These are phyloP conservation scores for Pristionchus fissidentatus DNA, from an alignment of 2,888 invertebrate genomes.

Conservation along the genomic window DNA sequence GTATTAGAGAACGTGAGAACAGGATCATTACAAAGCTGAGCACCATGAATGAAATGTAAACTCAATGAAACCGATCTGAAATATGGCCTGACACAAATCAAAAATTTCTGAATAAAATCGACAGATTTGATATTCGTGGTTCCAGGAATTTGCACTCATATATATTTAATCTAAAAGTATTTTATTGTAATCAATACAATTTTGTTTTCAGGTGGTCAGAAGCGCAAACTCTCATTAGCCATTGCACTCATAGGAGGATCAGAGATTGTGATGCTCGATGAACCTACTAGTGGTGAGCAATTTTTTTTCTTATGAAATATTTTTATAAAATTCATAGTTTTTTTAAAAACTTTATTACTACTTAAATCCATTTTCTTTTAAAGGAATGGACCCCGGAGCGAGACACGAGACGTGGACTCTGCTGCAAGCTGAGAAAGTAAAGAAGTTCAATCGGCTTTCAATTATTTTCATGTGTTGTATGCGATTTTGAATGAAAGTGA, in stretches of 20 bases:
- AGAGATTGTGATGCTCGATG: slow-evolving; percentile 76
- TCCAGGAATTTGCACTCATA: too few relatives aligned
- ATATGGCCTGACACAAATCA: too few relatives aligned
- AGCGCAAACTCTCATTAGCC: slow-evolving; percentile 85
- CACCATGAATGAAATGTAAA: too few relatives aligned
- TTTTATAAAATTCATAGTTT: background rate
- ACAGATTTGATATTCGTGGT: too few relatives aligned
- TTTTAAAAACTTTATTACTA: background rate
- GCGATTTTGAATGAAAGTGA: background rate
- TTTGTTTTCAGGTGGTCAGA: slow-evolving; percentile 81
- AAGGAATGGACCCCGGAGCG: slow-evolving; percentile 75
- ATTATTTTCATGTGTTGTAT: background rate
- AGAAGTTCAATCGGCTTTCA: slow-evolving; percentile 12
- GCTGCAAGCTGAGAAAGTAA: slow-evolving; percentile 80
- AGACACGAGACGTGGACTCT: slow-evolving; percentile 84
- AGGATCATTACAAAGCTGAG: too few relatives aligned
- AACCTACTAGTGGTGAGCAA: slow-evolving; percentile 78
- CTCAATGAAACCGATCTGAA: too few relatives aligned
- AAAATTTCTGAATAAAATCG: too few relatives aligned
- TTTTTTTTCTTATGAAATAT: slow-evolving; percentile 68
- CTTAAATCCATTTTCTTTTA: background rate
- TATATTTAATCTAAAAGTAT: background rate
- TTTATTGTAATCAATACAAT: background rate
- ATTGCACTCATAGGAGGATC: slow-evolving; percentile 86
- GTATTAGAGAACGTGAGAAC: too few relatives aligned